phyloP scores from a whole-genome alignment of 1,140 invertebrate genomes.

The Heliothis virescens region DNA sequence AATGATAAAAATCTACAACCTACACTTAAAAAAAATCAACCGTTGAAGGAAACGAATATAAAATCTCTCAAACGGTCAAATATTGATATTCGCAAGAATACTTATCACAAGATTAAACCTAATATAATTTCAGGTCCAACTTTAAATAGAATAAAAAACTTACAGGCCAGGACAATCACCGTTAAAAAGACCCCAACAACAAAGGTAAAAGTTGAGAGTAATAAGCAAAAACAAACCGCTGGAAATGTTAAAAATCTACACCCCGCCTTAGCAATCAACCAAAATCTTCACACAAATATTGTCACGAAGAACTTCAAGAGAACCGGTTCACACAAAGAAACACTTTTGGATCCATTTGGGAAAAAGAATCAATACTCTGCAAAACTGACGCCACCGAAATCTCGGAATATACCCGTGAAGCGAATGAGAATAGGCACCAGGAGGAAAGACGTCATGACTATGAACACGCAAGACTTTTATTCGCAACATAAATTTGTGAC shows the following conservation, averaged over 20 bases:
- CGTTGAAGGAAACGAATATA: too few relatives aligned
- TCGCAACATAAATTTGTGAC: constrained; percentile 54
- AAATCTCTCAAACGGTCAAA: too few relatives aligned
- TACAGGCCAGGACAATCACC: background rate
- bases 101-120: background rate
- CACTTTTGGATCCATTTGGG: constrained; percentile 52
- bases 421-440: constrained; percentile 56
- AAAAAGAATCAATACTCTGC: constrained; percentile 63
- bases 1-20: too few relatives aligned
- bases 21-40: too few relatives aligned
- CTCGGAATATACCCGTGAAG: constrained; percentile 58
- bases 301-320: background rate
- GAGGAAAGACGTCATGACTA: constrained; percentile 55
- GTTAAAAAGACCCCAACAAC: background rate
- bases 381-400: constrained; percentile 49
- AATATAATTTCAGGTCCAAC: background rate
- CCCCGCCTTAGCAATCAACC: background rate
- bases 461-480: constrained; percentile 66
- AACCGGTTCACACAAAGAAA: background rate
- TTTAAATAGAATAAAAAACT: background rate
- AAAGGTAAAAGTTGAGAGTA: background rate
- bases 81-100: background rate
- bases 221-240: background rate
- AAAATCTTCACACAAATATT: background rate
- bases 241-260: background rate